Evolutionary conservation across 1,140 invertebrate genomes (phyloP).

Genomic region (Tetragonula clypearis): DNA sequence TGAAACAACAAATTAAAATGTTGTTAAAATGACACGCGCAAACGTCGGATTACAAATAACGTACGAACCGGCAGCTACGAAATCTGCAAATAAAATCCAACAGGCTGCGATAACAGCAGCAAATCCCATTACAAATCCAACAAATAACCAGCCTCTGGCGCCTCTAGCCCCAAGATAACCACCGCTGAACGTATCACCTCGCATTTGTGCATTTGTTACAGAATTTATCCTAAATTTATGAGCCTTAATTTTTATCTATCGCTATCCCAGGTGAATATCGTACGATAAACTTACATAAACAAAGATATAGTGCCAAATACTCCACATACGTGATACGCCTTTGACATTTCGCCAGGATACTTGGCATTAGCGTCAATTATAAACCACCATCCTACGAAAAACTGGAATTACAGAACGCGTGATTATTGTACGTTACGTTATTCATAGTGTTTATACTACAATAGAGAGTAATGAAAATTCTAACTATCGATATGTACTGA

Average conservation of each 20-base stretch:
- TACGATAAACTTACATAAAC: slow-evolving; percentile 88
- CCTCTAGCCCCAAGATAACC: slow-evolving; percentile 95
- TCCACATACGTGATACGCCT: slow-evolving; percentile 96
- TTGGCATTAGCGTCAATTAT: slow-evolving; percentile 96
- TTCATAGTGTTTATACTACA: too few relatives aligned
- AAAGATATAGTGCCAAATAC: slow-evolving; percentile 96
- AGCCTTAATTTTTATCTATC: not conserved
- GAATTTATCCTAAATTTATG: slow-evolving; percentile 91
- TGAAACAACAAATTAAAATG: slow-evolving; percentile 54
- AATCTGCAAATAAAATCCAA: slow-evolving; percentile 96
- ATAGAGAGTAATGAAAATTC: not conserved
- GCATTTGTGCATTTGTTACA: slow-evolving; percentile 96
- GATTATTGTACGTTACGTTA: not conserved
- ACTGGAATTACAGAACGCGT: slow-evolving; percentile 84
- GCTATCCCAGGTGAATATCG: not conserved
- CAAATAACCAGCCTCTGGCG: slow-evolving; percentile 96
- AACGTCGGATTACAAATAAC: not conserved
- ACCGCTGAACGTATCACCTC: slow-evolving; percentile 93
- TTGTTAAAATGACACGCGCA: not conserved
- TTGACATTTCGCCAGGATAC: slow-evolving; percentile 88
- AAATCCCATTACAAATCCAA: slow-evolving; percentile 98
- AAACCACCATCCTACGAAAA: slow-evolving; percentile 98
- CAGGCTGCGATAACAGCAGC: slow-evolving; percentile 96
- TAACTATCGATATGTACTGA: not conserved
- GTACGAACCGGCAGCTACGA: slow-evolving; percentile 82